Conservation (phyloP, 2,797 vertebrate genomes). For the Iguana delicatissima region DNA sequence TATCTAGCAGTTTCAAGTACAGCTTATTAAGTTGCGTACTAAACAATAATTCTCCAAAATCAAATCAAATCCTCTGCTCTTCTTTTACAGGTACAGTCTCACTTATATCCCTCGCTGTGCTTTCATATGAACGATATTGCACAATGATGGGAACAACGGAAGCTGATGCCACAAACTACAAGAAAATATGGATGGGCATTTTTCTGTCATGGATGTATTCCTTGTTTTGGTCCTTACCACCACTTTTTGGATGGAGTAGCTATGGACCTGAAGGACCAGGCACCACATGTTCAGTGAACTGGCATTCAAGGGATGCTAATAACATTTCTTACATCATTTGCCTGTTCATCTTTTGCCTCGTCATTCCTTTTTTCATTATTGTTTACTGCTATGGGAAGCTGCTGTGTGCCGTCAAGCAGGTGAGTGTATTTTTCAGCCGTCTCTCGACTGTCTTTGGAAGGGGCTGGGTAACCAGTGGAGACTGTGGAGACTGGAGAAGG, state of each 20-base stretch:
- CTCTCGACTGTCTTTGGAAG: neutral
- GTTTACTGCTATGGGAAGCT: conserved; percentile 86
- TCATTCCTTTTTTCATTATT: conserved; percentile 84
- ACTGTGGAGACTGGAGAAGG: no score
- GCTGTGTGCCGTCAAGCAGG: conserved; percentile 84
- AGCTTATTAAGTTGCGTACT: neutral
- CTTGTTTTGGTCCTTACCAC: conserved; percentile 84
- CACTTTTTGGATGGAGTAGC: conserved; percentile 87
- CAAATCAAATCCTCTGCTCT: neutral
- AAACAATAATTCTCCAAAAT: neutral
- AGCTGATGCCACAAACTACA: conserved; percentile 85
- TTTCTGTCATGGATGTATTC: conserved; percentile 85
- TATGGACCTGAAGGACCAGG: conserved; percentile 87
- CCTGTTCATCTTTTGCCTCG: conserved; percentile 87
- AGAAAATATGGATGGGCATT: conserved; percentile 81
- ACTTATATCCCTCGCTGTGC: conserved; percentile 86
- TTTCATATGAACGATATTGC: conserved; percentile 86
- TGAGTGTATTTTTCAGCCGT: conserved; percentile 66
- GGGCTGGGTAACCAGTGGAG: no score
- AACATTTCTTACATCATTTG: conserved; percentile 86
- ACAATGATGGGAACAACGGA: conserved; percentile 84
- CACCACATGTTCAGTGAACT: conserved; percentile 88
- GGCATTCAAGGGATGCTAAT: conserved; percentile 82
- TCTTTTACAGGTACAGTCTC: conserved; percentile 83
- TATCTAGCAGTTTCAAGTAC: neutral